phyloP scores from a whole-genome alignment of 2,797 vertebrate species.

The Spinus olivaceus region DNA sequence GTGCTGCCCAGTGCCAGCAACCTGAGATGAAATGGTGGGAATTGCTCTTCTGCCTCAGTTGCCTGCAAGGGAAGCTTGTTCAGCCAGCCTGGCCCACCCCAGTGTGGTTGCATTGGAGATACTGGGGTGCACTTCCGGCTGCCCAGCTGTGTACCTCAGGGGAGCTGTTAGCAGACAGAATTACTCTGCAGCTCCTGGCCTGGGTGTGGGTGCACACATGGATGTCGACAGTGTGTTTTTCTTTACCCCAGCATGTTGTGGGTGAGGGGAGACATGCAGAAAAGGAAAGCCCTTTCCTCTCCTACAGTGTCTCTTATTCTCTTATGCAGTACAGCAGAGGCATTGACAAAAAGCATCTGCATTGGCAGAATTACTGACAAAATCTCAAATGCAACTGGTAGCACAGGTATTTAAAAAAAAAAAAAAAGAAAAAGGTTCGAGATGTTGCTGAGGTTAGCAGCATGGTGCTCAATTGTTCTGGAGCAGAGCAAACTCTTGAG shows the following conservation, averaged over 20 bases:
- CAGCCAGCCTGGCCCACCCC: background rate
- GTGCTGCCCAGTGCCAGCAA: background rate
- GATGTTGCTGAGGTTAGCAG: background rate
- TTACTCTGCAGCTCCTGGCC: background rate
- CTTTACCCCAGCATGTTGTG: background rate
- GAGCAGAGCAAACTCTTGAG: background rate
- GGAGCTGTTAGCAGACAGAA: background rate
- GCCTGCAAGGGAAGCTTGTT: background rate
- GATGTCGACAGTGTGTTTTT: background rate
- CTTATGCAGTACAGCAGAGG: background rate
- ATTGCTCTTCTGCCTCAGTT: background rate
- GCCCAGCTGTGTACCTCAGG: background rate
- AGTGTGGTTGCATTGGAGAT: fast-evolving
- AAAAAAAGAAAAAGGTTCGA: background rate
- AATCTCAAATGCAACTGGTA: background rate
- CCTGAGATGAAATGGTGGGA: background rate
- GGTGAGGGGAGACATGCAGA: background rate
- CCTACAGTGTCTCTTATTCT: background rate
- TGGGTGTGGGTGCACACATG: fast-evolving
- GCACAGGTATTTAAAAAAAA: background rate
- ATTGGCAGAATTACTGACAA: background rate
- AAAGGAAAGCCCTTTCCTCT: background rate
- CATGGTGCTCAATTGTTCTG: background rate
- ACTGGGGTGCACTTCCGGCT: background rate
- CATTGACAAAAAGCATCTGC: background rate